These are phyloP conservation scores for Philonicus albiceps DNA, from an alignment of 2,888 invertebrate genomes.

Conservation along the genomic window DNA sequence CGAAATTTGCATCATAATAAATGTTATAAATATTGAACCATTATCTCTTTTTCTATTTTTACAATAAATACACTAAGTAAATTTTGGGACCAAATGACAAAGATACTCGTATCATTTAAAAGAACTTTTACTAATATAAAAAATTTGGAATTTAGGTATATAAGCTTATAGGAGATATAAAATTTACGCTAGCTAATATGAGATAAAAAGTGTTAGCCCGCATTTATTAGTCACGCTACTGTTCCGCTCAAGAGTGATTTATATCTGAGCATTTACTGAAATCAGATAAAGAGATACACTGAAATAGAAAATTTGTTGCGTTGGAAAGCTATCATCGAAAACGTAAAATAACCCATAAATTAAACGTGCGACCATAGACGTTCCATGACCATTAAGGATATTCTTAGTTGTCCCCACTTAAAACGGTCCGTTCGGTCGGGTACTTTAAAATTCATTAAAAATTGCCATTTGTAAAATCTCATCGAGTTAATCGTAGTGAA, in stretches of 20 bases:
- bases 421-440: neutral
- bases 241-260: constrained; percentile 3
- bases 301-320: constrained; percentile 20
- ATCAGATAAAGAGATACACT: constrained; percentile 20
- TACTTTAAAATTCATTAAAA: constrained; percentile 23
- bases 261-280: constrained; percentile 31
- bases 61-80: too few relatives aligned
- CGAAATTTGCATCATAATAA: too few relatives aligned
- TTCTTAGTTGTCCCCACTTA: neutral
- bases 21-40: too few relatives aligned
- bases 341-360: neutral
- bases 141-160: too few relatives aligned
- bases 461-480: constrained; percentile 11
- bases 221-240: constrained; percentile 29
- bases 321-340: neutral
- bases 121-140: too few relatives aligned
- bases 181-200: constrained; percentile 1
- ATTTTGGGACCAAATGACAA: too few relatives aligned
- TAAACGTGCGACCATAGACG: neutral
- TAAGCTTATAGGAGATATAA: too few relatives aligned
- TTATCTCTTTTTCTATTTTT: too few relatives aligned
- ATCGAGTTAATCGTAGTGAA: constrained; percentile 13
- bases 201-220: neutral
- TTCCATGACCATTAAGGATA: neutral
- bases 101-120: too few relatives aligned